Conservation (phyloP, 2,888 invertebrate species). For the Linnaemya tessellans region DNA sequence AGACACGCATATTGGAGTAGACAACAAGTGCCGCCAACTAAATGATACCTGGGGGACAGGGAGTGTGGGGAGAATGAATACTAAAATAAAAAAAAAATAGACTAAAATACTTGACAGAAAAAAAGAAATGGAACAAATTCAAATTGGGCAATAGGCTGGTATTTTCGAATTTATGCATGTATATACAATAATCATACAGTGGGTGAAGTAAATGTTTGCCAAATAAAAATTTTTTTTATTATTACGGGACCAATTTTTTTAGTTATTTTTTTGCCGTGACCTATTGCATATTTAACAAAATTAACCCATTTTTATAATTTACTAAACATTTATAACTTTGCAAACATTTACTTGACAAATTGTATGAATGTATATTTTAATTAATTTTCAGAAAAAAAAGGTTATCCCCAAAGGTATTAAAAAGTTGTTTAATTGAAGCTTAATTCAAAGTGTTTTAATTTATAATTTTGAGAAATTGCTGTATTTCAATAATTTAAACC, state of each 20-base stretch:
- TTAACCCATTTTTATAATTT: background rate
- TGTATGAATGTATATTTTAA: background rate
- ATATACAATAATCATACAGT: background rate
- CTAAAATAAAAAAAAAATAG: constrained; percentile 5
- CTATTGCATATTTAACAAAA: no score
- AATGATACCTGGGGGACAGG: background rate
- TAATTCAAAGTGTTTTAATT: background rate
- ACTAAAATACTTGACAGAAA: constrained; percentile 46
- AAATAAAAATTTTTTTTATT: background rate
- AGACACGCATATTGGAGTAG: constrained; percentile 48
- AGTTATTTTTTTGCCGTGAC: no score
- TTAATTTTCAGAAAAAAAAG: background rate
- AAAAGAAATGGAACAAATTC: constrained; percentile 35
- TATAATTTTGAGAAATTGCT: no score
- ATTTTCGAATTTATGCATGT: background rate
- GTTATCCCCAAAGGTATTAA: background rate
- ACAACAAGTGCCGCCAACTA: constrained; percentile 63
- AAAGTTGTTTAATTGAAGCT: background rate
- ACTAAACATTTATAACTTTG: background rate
- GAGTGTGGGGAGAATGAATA: background rate
- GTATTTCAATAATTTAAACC: no score
- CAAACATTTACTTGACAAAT: background rate
- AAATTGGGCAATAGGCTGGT: constrained; percentile 26
- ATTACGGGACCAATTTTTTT: background rate
- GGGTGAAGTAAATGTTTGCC: background rate